Evolutionary conservation across 2,113 vertebrate genomes (phyloP), one percentile per base, ranked within the genome.

Genomic region (Panthera tigris): DNA sequence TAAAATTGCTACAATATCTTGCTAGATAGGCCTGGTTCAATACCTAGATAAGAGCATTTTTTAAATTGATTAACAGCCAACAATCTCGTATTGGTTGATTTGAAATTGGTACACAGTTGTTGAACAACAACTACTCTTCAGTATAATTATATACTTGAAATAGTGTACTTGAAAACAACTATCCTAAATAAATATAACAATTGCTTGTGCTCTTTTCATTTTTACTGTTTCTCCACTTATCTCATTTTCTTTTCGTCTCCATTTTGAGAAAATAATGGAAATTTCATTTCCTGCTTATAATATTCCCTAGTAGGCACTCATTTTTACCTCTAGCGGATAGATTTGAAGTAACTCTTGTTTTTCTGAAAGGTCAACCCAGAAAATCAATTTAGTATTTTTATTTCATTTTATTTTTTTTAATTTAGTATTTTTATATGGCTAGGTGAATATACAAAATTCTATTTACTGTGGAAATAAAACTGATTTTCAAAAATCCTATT

Each of bases 261-360:
- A 57, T 73, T 90, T 78, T 97, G 73, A 92, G 57, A 78, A 96
- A 91, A 68, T 91, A 66, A 68, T 74, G 21, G 6, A 85, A 27
- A 66, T 85, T 94, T 94, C 86, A 57, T 92, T 95, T 92, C 45
- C 19, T 93, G 19, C 31, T 86, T 69, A 25, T 65, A 87, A 57
- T 92, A 71, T 23, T 92, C 8, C 33, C 36, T 85, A 85, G 84
- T 41, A 92, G 79, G 25, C 68, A 85, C 41, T 39, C 25, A 85
- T 95, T 97, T 97, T 94, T n/a, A 82, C 71, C 57, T 48, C 10
- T 55, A 92, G 41, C 23, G 89, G 71, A 39, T 36, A 68, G 21
- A 92, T 94, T 89, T 92, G 36, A 89, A 89, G 27, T 91, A 87
- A 68, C 8, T 97, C 14, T 74, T 79, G 21, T 71, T 94, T 94